These are phyloP conservation scores for Harpalus rufipes DNA, from an alignment of 2,888 invertebrate genomes.

Conservation along the genomic window DNA sequence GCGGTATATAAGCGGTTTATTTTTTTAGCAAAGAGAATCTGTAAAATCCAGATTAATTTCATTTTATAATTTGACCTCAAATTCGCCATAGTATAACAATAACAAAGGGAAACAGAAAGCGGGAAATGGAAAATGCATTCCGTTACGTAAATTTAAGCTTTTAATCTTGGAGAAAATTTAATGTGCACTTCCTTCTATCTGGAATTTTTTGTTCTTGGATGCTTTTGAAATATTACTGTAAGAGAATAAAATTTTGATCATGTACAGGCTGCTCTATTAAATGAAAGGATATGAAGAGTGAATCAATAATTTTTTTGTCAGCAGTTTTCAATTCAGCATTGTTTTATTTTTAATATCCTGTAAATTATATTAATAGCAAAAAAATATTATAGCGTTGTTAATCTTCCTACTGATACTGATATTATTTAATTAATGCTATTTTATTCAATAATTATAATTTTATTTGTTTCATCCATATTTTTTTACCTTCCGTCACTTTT, in stretches of 20 bases:
- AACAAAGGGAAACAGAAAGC: conserved; percentile 9
- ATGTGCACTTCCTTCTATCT: not conserved
- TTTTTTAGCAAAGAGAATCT: not conserved
- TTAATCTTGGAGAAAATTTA: conserved; percentile 19
- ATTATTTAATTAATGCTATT: no score
- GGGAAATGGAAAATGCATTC: conserved; percentile 8
- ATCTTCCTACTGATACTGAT: no score
- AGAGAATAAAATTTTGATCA: not conserved
- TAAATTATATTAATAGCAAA: no score
- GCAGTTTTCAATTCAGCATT: not conserved
- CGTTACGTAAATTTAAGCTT: not conserved
- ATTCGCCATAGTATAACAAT: conserved; percentile 3
- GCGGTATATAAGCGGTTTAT: not conserved
- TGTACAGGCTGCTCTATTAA: not conserved
- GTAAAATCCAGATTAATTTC: not conserved
- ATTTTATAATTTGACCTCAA: conserved; percentile 8
- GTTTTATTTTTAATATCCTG: not conserved
- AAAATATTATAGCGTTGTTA: no score
- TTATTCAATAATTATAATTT: no score
- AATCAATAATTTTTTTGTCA: not conserved
- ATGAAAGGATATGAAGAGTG: not conserved
- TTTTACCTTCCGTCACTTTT: no score
- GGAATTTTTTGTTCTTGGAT: not conserved
- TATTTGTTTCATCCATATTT: no score
- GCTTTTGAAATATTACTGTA: not conserved